Base-by-base conservation (phyloP, 2,797 vertebrate species). In the Schizothorax lantsangensis region DNA sequence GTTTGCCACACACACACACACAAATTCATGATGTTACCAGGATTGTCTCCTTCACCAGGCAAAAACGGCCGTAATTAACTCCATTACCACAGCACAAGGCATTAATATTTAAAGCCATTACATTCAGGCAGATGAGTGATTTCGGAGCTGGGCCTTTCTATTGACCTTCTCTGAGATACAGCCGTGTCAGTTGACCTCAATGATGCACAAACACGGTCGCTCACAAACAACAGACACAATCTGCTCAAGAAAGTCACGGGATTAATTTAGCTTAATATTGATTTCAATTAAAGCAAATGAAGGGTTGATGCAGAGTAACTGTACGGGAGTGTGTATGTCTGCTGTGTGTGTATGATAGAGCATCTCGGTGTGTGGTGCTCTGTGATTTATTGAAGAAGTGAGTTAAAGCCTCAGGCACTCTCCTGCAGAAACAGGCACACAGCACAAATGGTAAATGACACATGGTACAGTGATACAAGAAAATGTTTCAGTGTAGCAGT, bases 61-160 rank as follows among this genome's bases (percentile, higher is more conserved):
- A 11, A 57, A 77, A 40, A 83, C 21, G 12, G 0, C 2, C 15
- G 0, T 45, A 84, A 79, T 79, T 14, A 30, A 54, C 52, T 84
- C 68, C 30, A 72, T 47, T 72, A 21, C 33, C 33, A 68, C 10
- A 1, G 23, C 69, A 59, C 49, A 73, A 36, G 15, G 2, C 66
- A 79, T 79, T 84, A 73, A 84, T 84, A 84, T 66, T 83, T 87
- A 87, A 84, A 83, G 74, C 40, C 23, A 79, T 84, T 62, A 75
- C 11, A 74, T 45, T 74, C 43, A 74, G 19, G n/a, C 66, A 71
- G 38, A 83, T 83, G 57, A 82, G 71, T 77, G 49, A 69, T 71
- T 87, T 83, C 14, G 10, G 26, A 69, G 62, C 33, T 38, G 26
- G 47, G 64, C 45, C 62, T 79, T 68, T 84, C 74, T 66, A 45